Evolutionary conservation across 1,140 invertebrate species (phyloP), one percentile per base, ranked within the genome.

Genomic region (Bombus pascuorum): DNA sequence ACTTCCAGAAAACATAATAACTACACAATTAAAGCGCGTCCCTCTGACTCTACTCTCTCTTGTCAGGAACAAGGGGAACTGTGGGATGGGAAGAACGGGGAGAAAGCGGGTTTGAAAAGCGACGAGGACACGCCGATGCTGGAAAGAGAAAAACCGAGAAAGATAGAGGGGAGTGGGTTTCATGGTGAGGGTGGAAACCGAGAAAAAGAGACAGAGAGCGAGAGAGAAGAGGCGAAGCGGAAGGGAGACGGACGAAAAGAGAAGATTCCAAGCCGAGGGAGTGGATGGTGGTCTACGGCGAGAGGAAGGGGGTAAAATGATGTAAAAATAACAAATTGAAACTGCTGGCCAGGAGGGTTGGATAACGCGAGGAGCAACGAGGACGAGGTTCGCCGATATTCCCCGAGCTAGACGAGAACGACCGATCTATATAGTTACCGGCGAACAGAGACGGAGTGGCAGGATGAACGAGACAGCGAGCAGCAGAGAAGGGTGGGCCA

Each of bases 291-390:
- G 80, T 72, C 57, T 81, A 85, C 87, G 84, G 87, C 79, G 87
- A 85, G 85, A 75, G 81, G 81, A 80, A 80, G 89, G 87, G 85
- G 89, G 90, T 78, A 91, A 93, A 94, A 94, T 93, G 92, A 94
- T 93, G 93, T 93, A 93, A 94, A 94, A 94, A 93, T 93, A 94
- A 93, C 92, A 93, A 94, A 93, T 94, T 93, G 92, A 94, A 93
- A 94, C 91, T 92, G 91, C 91, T 89, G 91, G 90, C 89, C 88
- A 85, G 83, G 85, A 84, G 85, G 86, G 84, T 87, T 68, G 86
- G 88, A 72, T 65, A 82, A 57, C 86, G 76, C n/a, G 62, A n/a
- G 47, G n/a, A 53, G 39, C 4, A 39, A 85, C 44, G 39, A 80
- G 74, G 83, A 85, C 28, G 13, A 42, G 13, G 25, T 5, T 34